A percentile compares a stretch with the other conserved stretches of the same genome.
phyloP scores from a whole-genome alignment of 1,140 invertebrate species.

The Alviniconcha marisindica region DNA sequence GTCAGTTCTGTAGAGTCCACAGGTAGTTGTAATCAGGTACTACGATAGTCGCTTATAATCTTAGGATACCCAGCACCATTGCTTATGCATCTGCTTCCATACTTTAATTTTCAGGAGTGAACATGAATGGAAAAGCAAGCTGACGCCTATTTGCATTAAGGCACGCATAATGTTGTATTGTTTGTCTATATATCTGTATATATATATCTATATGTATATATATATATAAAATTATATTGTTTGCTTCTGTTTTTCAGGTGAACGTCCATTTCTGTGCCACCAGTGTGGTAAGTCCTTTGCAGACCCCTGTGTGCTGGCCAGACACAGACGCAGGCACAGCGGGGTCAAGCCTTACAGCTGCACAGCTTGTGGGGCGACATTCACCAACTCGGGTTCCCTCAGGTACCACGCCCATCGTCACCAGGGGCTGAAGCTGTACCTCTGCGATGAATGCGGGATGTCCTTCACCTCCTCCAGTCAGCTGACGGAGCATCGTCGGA shows the following conservation, averaged over 20 bases:
- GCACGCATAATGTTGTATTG: slow-evolving; percentile 81
- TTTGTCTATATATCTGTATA: slow-evolving; percentile 40
- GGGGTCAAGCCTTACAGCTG: slow-evolving; percentile 72
- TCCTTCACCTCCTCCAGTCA: slow-evolving; percentile 80
- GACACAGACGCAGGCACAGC: slow-evolving; percentile 71
- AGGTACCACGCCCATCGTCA: slow-evolving; percentile 97
- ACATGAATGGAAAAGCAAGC: too few relatives aligned
- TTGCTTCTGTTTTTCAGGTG: neutral
- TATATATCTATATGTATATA: slow-evolving; percentile 53
- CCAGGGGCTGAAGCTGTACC: slow-evolving; percentile 91
- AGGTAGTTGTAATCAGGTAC: too few relatives aligned
- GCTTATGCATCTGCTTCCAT: too few relatives aligned
- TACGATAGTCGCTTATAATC: too few relatives aligned
- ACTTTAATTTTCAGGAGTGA: neutral
- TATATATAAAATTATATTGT: neutral
- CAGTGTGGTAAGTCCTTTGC: slow-evolving; percentile 68
- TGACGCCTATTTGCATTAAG: neutral
- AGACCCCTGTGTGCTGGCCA: slow-evolving; percentile 51
- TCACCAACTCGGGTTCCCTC: slow-evolving; percentile 94
- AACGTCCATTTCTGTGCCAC: slow-evolving; percentile 69
- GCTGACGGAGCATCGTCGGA: slow-evolving; percentile 40
- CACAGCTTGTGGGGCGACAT: slow-evolving; percentile 67
- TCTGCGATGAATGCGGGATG: slow-evolving; percentile 92
- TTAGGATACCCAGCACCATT: too few relatives aligned
- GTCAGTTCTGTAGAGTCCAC: neutral